Evolutionary conservation across 2,888 invertebrate genomes (phyloP).

Genomic region (Nymphalis polychloros): DNA sequence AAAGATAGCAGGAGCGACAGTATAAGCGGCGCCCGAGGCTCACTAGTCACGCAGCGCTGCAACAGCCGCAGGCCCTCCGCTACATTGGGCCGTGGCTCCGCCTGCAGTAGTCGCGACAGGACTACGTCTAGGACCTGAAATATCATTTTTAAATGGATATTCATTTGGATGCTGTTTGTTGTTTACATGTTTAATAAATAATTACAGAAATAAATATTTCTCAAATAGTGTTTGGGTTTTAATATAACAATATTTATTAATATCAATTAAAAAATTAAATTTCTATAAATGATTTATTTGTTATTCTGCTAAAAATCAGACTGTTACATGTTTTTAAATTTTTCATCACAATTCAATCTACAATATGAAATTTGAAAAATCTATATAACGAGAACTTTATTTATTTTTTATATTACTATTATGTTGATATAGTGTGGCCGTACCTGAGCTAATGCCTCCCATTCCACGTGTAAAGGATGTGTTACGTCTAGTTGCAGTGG

Average conservation of each 20-base stretch:
- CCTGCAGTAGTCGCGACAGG: conserved; percentile 87
- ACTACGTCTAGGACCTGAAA: conserved; percentile 88
- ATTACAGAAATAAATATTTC: too few relatives aligned
- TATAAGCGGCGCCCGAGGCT: conserved; percentile 90
- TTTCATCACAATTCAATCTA: neutral
- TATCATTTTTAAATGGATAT: too few relatives aligned
- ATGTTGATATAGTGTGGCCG: neutral
- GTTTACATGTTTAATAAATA: too few relatives aligned
- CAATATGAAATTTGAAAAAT: too few relatives aligned
- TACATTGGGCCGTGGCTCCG: conserved; percentile 87
- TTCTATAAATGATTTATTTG: too few relatives aligned
- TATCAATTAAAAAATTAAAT: too few relatives aligned
- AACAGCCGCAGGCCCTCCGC: conserved; percentile 88
- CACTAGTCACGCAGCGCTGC: conserved; percentile 88
- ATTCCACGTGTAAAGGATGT: conserved; percentile 89
- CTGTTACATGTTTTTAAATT: neutral
- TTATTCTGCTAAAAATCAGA: neutral
- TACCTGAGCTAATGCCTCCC: conserved; percentile 88
- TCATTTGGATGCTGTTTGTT: too few relatives aligned
- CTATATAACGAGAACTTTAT: too few relatives aligned
- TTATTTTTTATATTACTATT: neutral
- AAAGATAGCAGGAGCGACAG: conserved; percentile 93
- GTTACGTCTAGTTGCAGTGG: conserved; percentile 64
- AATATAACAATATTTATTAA: too few relatives aligned
- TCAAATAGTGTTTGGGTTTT: too few relatives aligned